Evolutionary conservation across 2,888 invertebrate species (phyloP), one percentile per base, ranked within the genome.

Genomic region (Phytoseiulus persimilis): DNA sequence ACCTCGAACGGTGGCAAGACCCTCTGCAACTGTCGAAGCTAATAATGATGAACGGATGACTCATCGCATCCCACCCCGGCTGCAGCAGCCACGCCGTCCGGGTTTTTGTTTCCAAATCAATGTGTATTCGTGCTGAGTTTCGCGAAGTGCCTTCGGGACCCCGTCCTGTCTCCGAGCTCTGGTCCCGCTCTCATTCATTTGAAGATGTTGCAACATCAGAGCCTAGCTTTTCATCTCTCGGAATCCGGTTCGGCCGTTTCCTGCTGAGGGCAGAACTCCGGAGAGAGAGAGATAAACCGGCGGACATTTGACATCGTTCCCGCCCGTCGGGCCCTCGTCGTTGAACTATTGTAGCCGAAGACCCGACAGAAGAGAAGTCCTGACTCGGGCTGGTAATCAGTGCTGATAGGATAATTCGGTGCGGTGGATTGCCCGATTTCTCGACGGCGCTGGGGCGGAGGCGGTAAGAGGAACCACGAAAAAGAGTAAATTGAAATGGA

Each of bases 11-110:
- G 65, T 65, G 65, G 65, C 65, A 65, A 65, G 65, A 65, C 23
- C 65, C 65, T 65, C 65, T 65, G 65, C 65, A 65, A 65, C 65
- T 65, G 65, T 65, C 65, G 65, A 65, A 65, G 65, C 65, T 65
- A 65, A 65, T 65, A 65, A 65, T 18, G 65, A 65, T 65, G 65
- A 65, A 65, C 65, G 65, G 28, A 65, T 65, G 65, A 65, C 65
- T 65, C 65, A 65, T 18, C 65, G 5, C 65, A 65, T 18, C 65
- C 65, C 23, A 65, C 65, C 65, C 65, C 28, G 65, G 18, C 9
- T 65, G 18, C 65, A 28, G 65, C 11, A 18, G 18, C 65, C 9
- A 23, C 65, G 5, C 18, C 65, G 65, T 11, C 28, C 28, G 65
- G 18, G 65, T 65, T 65, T 65, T 65, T 65, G 65, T 65, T 65